Evolutionary conservation across 2,113 vertebrate genomes (phyloP).

Genomic region (Carettochelys insculpta): DNA sequence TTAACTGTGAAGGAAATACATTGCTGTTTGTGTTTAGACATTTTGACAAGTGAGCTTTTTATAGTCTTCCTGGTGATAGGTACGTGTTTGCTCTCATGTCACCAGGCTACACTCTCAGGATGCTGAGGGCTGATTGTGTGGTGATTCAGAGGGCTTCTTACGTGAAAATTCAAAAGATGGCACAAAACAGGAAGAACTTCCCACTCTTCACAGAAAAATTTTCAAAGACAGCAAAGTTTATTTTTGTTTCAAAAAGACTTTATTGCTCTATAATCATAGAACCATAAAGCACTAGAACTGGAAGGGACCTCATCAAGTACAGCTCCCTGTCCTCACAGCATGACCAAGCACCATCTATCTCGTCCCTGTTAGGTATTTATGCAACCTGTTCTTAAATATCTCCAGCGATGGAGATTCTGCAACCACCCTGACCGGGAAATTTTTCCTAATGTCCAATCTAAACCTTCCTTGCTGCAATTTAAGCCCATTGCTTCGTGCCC

Average conservation of each 20-base stretch:
- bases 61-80: background rate
- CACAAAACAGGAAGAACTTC: background rate
- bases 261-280: background rate
- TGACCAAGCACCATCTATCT: too few relatives aligned
- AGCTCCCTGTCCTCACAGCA: too few relatives aligned
- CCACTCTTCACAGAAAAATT: background rate
- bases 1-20: background rate
- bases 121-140: background rate
- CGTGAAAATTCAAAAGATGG: background rate
- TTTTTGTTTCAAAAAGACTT: background rate
- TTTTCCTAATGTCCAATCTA: too few relatives aligned
- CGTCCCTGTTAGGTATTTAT: too few relatives aligned
- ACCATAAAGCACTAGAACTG: too few relatives aligned
- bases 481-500: too few relatives aligned
- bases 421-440: too few relatives aligned
- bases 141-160: background rate
- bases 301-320: too few relatives aligned
- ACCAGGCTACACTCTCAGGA: background rate
- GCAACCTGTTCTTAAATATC: too few relatives aligned
- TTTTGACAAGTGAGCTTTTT: background rate
- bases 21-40: background rate
- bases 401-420: too few relatives aligned
- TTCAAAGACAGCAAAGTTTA: background rate
- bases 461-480: too few relatives aligned
- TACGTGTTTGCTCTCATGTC: background rate